Evolutionary conservation across 2,113 vertebrate genomes (phyloP).

Genomic region (Mustelus asterias): DNA sequence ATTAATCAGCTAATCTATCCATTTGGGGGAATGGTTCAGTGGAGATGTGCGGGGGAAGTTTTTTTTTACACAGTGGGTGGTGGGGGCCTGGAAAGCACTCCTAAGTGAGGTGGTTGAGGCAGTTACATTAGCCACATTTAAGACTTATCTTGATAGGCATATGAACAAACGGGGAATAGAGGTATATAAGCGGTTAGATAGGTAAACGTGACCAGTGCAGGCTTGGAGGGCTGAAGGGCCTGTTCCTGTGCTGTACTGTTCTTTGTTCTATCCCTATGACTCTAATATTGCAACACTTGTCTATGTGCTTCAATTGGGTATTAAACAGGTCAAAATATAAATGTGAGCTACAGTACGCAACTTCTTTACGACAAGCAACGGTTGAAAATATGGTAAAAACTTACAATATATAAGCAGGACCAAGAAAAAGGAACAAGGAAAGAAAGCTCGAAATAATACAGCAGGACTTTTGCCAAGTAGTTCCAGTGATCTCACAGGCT

Average conservation of each 20-base stretch:
- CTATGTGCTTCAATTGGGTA: neutral
- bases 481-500: neutral
- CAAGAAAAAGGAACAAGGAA: neutral
- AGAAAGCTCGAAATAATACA: neutral
- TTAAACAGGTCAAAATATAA: neutral
- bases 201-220: too few species aligned
- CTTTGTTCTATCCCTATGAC: neutral
- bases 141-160: too few species aligned
- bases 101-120: too few species aligned
- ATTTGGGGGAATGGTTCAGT: too few species aligned
- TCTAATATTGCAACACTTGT: neutral
- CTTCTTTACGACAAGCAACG: neutral
- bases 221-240: too few species aligned
- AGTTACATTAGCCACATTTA: too few species aligned
- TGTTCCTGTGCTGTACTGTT: too few species aligned
- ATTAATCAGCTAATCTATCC: neutral
- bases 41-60: too few species aligned
- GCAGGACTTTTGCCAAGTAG: neutral
- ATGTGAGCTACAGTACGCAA: neutral
- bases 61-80: too few species aligned
- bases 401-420: neutral
- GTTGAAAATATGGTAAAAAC: neutral
- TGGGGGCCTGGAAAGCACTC: too few species aligned
- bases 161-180: too few species aligned
- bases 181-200: too few species aligned